Evolutionary conservation across 2,797 vertebrate species (phyloP), one percentile per base, ranked within the genome.

Genomic region (Poecilia wingei): DNA sequence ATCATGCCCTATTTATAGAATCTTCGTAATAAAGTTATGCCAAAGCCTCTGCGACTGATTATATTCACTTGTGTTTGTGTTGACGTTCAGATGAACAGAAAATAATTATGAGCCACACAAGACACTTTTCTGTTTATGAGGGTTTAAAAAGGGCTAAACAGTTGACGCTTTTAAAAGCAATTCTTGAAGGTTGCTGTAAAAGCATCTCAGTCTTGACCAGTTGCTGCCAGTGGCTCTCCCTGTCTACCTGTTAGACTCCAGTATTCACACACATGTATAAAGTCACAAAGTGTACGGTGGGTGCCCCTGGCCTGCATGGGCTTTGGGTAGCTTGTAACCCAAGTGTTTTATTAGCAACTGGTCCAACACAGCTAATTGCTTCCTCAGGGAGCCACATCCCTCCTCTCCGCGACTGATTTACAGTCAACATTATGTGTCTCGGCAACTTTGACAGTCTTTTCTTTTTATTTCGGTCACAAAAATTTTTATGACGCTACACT

Each of bases 341-440:
- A 88, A 93, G 90, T 91, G 90, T 95, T 96, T 96, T 96, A 95
- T 95, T 95, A 94, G 94, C 87, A 86, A 92, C 90, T 92, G 92
- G 91, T 93, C 91, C 86, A 93, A 94, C 90, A 90, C 84, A 88
- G 88, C 95, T 96, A 95, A 96, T 96, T 95, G 94, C 94, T 95
- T 96, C 95, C 95, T 95, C 86, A 95, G 95, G 95, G 95, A 95
- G 89, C 82, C 31, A 82, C 92, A 91, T 91, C 91, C 86, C 91
- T 92, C 84, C 79, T 76, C 90, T 87, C 88, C 75, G 55, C 90
- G 89, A 87, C 93, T 95, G 94, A 95, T 92, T 93, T 95, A 95
- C 88, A 39, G 91, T 78, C 80, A 82, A 89, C 83, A 91, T 94
- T 93, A 94, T 94, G 86, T 88, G 90, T 91, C 90, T 89, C 85